Evolutionary conservation across 1,140 invertebrate genomes (phyloP).

Genomic region (Neodiprion fabricii): DNA sequence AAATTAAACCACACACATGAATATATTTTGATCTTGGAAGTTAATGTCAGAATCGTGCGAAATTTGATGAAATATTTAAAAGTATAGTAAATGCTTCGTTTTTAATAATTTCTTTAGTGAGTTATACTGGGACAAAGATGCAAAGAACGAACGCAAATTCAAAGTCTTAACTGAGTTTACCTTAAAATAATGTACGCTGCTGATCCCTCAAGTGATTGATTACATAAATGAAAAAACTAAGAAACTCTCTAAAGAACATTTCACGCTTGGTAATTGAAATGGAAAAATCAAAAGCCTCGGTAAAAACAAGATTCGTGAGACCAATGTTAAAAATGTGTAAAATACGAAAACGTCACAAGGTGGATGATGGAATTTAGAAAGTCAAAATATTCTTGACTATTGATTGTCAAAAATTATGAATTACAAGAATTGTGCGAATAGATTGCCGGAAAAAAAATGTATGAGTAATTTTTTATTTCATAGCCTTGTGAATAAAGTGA

Average conservation of each 20-base stretch:
- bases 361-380: constrained; percentile 33
- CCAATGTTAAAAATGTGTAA: constrained; percentile 12
- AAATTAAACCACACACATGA: too few species aligned
- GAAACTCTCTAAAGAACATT: constrained; percentile 32
- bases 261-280: constrained; percentile 54
- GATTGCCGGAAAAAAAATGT: not conserved
- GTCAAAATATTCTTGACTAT: constrained; percentile 9
- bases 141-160: not conserved
- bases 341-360: constrained; percentile 23
- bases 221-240: constrained; percentile 12
- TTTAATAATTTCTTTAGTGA: too few species aligned
- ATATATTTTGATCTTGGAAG: too few species aligned
- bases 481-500: not conserved
- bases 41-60: not conserved
- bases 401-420: constrained; percentile 6
- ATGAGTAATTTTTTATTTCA: not conserved
- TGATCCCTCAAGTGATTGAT: not conserved
- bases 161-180: too few species aligned
- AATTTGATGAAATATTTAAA: not conserved
- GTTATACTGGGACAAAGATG: not conserved
- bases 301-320: not conserved
- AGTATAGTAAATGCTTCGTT: too few species aligned
- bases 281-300: constrained; percentile 37
- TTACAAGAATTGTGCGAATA: not conserved
- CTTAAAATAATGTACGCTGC: too few species aligned